A percentile compares a stretch with the other conserved stretches of the same genome.
Evolutionary conservation across 2,888 invertebrate species (phyloP).

Genomic region (Diploptera punctata): DNA sequence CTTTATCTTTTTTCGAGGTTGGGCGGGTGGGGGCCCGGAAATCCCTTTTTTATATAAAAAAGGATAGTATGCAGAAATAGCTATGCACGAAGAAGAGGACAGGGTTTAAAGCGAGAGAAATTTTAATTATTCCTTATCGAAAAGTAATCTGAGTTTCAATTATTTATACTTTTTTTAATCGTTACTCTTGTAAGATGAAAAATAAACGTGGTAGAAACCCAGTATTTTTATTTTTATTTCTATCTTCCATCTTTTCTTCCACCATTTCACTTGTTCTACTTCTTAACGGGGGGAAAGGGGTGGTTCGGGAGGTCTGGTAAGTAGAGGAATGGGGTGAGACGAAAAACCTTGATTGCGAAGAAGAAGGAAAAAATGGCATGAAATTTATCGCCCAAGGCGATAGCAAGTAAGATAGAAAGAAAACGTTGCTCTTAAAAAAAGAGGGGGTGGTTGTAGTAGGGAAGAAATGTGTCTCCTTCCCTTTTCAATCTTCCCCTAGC

Average conservation of each 20-base stretch:
- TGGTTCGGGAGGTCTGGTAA: constrained; percentile 13
- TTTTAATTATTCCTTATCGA: constrained; percentile 60
- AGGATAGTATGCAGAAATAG: constrained; percentile 28
- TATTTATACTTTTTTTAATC: constrained; percentile 45
- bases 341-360: constrained; percentile 38
- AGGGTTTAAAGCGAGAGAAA: constrained; percentile 54
- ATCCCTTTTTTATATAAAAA: constrained; percentile 34
- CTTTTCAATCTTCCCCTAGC: constrained; percentile 23
- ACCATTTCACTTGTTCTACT: constrained; percentile 13
- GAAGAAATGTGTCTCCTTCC: constrained; percentile 20
- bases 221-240: constrained; percentile 39
- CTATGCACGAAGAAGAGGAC: constrained; percentile 8
- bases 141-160: constrained; percentile 53
- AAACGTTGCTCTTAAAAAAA: constrained; percentile 33
- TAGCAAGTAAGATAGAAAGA: constrained; percentile 29
- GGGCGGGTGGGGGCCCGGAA: constrained; percentile 18
- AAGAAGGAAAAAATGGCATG: constrained; percentile 53
- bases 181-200: constrained; percentile 39
- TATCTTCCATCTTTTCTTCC: constrained; percentile 13
- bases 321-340: constrained; percentile 5
- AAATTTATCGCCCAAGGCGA: constrained; percentile 57
- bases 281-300: constrained; percentile 6
- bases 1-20: constrained; percentile 51
- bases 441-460: too few species aligned
- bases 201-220: constrained; percentile 36